phyloP scores from a whole-genome alignment of 2,113 vertebrate species.

The Chaenogobius annularis region DNA sequence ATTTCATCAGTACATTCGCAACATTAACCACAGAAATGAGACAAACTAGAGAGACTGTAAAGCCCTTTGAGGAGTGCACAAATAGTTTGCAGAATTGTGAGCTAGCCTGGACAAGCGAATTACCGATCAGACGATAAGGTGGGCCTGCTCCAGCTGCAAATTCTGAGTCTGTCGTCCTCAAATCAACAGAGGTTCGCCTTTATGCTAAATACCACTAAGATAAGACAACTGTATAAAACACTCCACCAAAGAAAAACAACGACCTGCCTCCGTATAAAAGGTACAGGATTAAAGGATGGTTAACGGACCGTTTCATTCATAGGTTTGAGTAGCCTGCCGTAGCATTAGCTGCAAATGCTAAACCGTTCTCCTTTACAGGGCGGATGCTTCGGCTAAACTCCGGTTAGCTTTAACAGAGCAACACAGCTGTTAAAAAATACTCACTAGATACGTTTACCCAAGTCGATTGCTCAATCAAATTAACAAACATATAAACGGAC shows the following conservation, averaged over 20 bases:
- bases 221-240: background rate
- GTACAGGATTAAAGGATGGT: fast-evolving
- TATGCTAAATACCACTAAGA: conserved; percentile 31
- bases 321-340: fast-evolving
- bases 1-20: background rate
- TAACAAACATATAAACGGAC: fast-evolving
- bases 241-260: background rate
- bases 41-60: background rate
- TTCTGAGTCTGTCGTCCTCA: background rate
- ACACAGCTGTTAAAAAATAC: background rate
- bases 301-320: fast-evolving
- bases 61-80: background rate
- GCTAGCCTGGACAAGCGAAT: conserved; percentile 18
- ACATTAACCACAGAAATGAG: background rate
- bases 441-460: background rate
- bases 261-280: background rate
- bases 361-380: conserved; percentile 41
- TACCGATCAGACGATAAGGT: conserved; percentile 36
- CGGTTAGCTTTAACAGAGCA: conserved; percentile 8
- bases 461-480: fast-evolving
- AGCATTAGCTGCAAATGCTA: background rate
- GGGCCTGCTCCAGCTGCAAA: conserved; percentile 48
- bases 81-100: background rate
- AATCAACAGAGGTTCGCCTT: conserved; percentile 3
- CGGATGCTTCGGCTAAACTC: conserved; percentile 58